phyloP scores from a whole-genome alignment of 64 coral and sea anemone genomes.

The Montipora efflorescens region DNA sequence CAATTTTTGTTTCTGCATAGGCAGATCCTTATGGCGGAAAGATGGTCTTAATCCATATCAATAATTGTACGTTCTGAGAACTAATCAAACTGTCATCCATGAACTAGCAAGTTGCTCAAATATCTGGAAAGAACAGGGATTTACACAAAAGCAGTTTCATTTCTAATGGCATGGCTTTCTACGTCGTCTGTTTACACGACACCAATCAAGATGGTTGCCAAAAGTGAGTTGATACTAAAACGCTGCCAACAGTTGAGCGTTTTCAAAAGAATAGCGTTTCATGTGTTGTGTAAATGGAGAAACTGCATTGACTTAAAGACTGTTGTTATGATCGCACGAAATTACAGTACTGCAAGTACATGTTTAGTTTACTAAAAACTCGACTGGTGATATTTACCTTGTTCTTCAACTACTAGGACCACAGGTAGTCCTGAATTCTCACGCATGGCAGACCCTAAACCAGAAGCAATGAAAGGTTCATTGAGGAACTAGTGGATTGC shows the following conservation, averaged over 20 bases:
- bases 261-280: too few species aligned
- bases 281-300: too few species aligned
- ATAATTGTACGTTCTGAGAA: not conserved
- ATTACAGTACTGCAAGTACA: not conserved
- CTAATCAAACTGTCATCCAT: not conserved
- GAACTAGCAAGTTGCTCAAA: not conserved
- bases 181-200: too few species aligned
- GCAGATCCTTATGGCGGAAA: not conserved
- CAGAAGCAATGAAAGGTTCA: not conserved
- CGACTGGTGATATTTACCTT: not conserved
- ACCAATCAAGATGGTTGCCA: too few species aligned
- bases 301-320: not conserved
- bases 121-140: too few species aligned
- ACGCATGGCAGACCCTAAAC: not conserved
- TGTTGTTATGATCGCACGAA: not conserved
- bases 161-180: too few species aligned
- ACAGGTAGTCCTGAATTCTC: not conserved
- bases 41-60: not conserved
- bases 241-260: too few species aligned
- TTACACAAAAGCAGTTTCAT: too few species aligned
- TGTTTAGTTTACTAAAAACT: too few species aligned
- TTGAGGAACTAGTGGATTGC: not conserved
- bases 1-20: not conserved
- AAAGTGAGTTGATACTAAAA: too few species aligned
- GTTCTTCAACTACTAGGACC: not conserved